Base-by-base conservation (phyloP, 2,888 invertebrate genomes). In the Beris chalybata region DNA sequence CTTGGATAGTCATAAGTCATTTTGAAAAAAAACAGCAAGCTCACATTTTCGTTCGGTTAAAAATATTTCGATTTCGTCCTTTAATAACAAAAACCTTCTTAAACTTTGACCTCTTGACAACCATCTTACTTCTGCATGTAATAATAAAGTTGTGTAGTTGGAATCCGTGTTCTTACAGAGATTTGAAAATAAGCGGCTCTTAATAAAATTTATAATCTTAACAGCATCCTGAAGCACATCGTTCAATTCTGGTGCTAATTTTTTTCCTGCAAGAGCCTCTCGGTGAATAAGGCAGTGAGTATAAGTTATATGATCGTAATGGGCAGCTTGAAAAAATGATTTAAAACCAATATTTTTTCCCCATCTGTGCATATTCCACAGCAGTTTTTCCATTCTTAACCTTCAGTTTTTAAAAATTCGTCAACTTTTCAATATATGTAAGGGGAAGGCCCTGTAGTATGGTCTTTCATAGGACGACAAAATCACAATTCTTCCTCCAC, bases 131-230 rank as follows among this genome's bases (percentile, higher is more conserved):
- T n/a, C n/a, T n/a, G n/a, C n/a, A n/a, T n/a, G n/a, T n/a, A 72
- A 65, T 64, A 72, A 67, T 67, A 74, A 71, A 67, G 57, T 68
- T 67, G 69, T 67, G 65, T 73, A 70, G 55, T 69, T 70, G 56
- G 72, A 69, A 69, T 71, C 71, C 70, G 70, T 70, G 68, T 70
- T 67, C 64, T 67, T 63, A 67, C 71, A 71, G 59, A 71, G 66
- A 59, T 67, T 64, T 68, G 66, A 64, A 73, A 73, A 72, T 66
- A 73, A 68, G 52, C 73, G 68, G 53, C 66, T 69, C 61, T 71
- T 73, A 68, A 73, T 74, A 70, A 72, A 73, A 69, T 74, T 73
- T 65, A 73, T 70, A 66, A 72, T 70, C 64, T 71, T 70, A 65
- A 72, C 71, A 66, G 66, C 70, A 70, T 72, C 70, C 53, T 67